Percentiles rank a stretch among this genome's conserved stretches.
Evolutionary conservation across 1,140 invertebrate genomes (phyloP).

Genomic region (Batillaria attramentaria): DNA sequence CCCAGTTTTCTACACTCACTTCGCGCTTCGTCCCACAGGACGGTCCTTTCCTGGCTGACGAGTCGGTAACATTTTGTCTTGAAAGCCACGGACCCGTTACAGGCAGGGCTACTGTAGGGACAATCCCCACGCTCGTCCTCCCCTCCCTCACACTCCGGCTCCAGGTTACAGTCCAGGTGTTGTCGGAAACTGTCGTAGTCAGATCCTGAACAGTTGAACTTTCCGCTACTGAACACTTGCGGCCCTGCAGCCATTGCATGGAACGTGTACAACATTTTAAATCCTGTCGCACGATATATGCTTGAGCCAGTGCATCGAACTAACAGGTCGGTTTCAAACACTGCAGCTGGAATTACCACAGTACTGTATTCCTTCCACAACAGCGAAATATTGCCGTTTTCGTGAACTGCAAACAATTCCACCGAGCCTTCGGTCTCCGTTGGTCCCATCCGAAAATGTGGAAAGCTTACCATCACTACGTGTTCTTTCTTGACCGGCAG

Average conservation of each 20-base stretch:
- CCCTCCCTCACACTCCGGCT: background rate
- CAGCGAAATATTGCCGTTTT: background rate
- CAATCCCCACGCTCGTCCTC: background rate
- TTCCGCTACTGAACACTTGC: background rate
- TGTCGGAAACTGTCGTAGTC: background rate
- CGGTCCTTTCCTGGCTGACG: background rate
- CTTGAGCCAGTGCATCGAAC: background rate
- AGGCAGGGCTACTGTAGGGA: background rate
- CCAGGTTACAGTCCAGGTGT: conserved; percentile 5
- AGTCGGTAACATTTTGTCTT: background rate
- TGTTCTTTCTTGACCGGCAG: background rate
- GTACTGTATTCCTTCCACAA: background rate
- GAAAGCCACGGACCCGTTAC: background rate
- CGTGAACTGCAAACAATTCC: background rate
- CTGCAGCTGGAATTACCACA: background rate
- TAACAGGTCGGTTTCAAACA: background rate
- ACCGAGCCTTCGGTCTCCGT: too few species aligned
- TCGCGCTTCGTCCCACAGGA: background rate
- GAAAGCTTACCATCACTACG: background rate
- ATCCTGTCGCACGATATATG: background rate
- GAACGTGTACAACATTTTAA: background rate
- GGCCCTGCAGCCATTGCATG: background rate
- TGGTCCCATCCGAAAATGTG: too few species aligned
- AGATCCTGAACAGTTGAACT: background rate
- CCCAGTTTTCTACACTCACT: background rate